Base-by-base conservation (phyloP, 2,888 invertebrate species). In the Lysandra bellargus region DNA sequence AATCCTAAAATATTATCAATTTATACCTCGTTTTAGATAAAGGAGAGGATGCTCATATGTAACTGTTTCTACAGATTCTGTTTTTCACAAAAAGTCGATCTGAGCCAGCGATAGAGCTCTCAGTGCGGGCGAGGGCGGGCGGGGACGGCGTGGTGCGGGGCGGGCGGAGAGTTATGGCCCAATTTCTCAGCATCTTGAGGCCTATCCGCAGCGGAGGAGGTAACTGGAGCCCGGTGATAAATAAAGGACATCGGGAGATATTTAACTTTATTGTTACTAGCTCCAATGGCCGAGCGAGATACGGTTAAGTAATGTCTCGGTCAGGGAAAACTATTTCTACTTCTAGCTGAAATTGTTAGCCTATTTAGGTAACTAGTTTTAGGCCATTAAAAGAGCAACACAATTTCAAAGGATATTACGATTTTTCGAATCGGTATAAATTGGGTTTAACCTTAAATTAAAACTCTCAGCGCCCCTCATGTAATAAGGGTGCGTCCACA, bases 181-280 rank as follows among this genome's bases (percentile, higher is more conserved):
- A 76, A 76, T 76, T 76, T 76, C 76, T 76, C 76, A 76, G 53
- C 76, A 76, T 76, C 76, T 53, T 30, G 57, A 76, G 33, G 76
- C 76, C 76, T 76, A 76, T 33, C 76, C 76, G 30, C 53, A 33
- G 53, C 17, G 33, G 44, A 75, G 74, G 74, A 75, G 76, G 76
- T 76, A 76, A 57, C 69, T 17, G 69, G 69, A 69, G 69, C 69
- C 69, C 69, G 69, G 33, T 69, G 69, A 69, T 37, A 69, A 69
- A 69, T 69, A 69, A 69, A 69, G 69, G 37, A 69, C 69, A 69
- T 69, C 69, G 23, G 33, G 37, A 69, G 69, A 69, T 69, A 69
- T 69, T 69, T 69, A 69, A 69, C 33, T 69, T 69, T 69, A 69
- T 69, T 69, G 69, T 69, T 69, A 30, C 64, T 30, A 64, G 44